Base-by-base conservation (phyloP, 2,888 invertebrate genomes). In the Prosapia bicincta region DNA sequence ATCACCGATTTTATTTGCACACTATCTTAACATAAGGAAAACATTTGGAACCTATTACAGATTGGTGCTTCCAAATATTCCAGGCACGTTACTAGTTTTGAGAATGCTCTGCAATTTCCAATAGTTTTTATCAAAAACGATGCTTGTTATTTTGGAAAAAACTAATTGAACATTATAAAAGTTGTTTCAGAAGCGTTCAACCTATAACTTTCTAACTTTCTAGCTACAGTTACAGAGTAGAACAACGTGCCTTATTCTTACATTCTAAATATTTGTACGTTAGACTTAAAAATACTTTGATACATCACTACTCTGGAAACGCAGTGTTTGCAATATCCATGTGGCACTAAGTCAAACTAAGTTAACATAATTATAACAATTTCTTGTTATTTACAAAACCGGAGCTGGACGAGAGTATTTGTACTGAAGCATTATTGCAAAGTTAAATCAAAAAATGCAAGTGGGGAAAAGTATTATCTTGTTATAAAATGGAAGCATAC, bases 281-380 rank as follows among this genome's bases (percentile, higher is more conserved):
- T 54, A 68, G 68, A 75, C 71, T 71, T 67, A 75, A 75, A 71
- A 75, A 68, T 71, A 75, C 72, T 71, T n/a, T 54, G 75, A 75
- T 38, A 38, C 10, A 15, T 38, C 38, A 38, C 38, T 38, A 38
- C 13, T 13, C 2, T 38, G 38, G 13, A 38, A 38, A 38, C 13
- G 38, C 38, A 9, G 38, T 15, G 13, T 38, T 38, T 38, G 6
- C 13, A 38, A 38, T 38, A 38, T 38, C 38, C 38, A 38, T 38
- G 38, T 38, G 38, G 38, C 38, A 38, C 5, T 38, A 38, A 13
- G 38, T 38, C 38, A 38, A 38, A 13, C 10, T 38, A 38, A 38
- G 13, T 38, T 13, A 38, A 13, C 13, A 38, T 38, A 38, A 9
- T 38, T 38, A 38, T 38, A 13, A 13, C 13, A 38, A 38, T 13